Base-by-base conservation (phyloP, 1,140 invertebrate genomes). In the Ooceraea biroi region DNA sequence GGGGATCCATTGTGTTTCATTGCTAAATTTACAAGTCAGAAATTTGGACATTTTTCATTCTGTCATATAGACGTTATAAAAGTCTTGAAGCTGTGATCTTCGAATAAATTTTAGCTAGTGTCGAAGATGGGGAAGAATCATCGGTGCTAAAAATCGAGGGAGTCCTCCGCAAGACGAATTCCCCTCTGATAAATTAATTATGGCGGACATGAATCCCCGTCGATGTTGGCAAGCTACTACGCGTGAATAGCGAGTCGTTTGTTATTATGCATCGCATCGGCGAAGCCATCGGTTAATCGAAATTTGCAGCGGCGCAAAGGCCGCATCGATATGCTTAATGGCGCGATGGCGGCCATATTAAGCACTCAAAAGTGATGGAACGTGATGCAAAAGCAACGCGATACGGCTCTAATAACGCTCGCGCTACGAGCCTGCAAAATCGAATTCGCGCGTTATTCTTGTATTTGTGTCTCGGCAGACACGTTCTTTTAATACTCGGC, bases 281-380 rank as follows among this genome's bases (percentile, higher is more conserved):
- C 36, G 63, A 30, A 66, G 19, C 48, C 63, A 69, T 78, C 63
- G 63, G 63, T 78, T 78, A 78, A 78, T 69, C 76, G 48, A 69
- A 78, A 78, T 78, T 78, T 78, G 12, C 48, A 69, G 50, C 22
- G 63, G 22, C 48, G 63, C 76, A 78, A 78, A 78, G 65, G 76
- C 63, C 50, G 63, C 76, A 78, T 57, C 63, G 63, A 27, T 68
- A 55, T 78, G 76, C 63, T 78, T 78, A 78, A 78, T 78, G 50
- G 48, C n/a, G 48, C 74, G 74, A 78, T 68, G 61, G 50, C 50
- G 50, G 76, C 63, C 76, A 55, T 69, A 78, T 78, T 69, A 78
- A 78, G 76, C 63, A 78, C 63, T 78, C 76, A 69, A 69, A 68
- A 78, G 63, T 78, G 76, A 69, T 68, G 76, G 61, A 69, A 78